Percentiles rank a stretch among this genome's conserved stretches.
phyloP scores from a whole-genome alignment of 1,140 invertebrate species.

The Cotesia vestalis region DNA sequence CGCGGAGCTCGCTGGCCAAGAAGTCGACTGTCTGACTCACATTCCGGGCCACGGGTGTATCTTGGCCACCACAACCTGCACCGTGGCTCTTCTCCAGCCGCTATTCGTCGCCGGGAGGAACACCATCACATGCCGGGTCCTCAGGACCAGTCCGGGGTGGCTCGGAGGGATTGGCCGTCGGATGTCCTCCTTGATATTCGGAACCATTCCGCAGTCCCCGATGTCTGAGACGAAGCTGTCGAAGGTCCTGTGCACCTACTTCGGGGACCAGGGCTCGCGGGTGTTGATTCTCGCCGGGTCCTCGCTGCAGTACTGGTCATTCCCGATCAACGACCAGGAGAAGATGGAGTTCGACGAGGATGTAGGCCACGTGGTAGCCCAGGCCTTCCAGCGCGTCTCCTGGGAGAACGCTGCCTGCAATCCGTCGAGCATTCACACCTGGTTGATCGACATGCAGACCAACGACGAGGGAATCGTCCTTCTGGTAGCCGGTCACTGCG shows the following conservation, averaged over 20 bases:
- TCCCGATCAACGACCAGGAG: conserved; percentile 67
- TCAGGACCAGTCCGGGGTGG: conserved; percentile 84
- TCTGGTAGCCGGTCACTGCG: conserved; percentile 76
- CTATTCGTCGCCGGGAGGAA: conserved; percentile 71
- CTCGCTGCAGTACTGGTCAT: conserved; percentile 75
- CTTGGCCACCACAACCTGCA: conserved; percentile 90
- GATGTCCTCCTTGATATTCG: conserved; percentile 89
- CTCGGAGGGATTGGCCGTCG: conserved; percentile 85
- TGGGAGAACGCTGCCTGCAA: conserved; percentile 63
- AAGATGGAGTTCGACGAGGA: conserved; percentile 73
- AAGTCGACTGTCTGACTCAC: conserved; percentile 81
- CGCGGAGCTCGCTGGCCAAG: conserved; percentile 80
- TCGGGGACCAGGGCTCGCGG: conserved; percentile 63
- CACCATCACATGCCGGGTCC: conserved; percentile 73
- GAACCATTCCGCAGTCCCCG: conserved; percentile 75
- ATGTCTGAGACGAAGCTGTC: conserved; percentile 79
- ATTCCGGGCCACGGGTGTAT: conserved; percentile 80
- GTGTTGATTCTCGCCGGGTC: conserved; percentile 75
- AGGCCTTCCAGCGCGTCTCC: conserved; percentile 69
- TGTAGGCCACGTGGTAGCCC: conserved; percentile 70
- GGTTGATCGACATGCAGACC: conserved; percentile 80
- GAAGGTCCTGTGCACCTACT: conserved; percentile 65
- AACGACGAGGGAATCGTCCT: conserved; percentile 75
- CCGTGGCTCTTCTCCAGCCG: conserved; percentile 80
- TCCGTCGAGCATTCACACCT: conserved; percentile 65